Conservation (phyloP, 1,140 invertebrate species). For the Trissolcus basalis region DNA sequence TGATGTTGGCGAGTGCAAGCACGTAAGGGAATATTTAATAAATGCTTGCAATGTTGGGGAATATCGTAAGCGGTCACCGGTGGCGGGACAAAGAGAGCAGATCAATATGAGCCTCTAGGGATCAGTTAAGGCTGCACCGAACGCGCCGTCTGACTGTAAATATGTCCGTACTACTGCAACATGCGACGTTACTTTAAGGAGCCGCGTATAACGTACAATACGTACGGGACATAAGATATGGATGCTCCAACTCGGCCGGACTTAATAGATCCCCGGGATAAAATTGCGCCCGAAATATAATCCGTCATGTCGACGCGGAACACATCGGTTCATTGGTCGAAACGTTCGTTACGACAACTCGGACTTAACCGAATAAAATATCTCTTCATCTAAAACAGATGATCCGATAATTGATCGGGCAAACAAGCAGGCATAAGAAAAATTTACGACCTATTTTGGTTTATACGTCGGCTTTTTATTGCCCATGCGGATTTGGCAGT, state of each 20-base stretch:
- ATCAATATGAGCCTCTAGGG: slow-evolving; percentile 52
- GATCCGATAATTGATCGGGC: too few species aligned
- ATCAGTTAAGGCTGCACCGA: slow-evolving; percentile 42
- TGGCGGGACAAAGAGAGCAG: slow-evolving; percentile 49
- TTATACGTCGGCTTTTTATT: too few species aligned
- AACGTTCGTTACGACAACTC: too few species aligned
- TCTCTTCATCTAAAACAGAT: too few species aligned
- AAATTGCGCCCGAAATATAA: too few species aligned
- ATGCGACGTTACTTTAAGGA: slow-evolving; percentile 42
- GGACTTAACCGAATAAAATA: too few species aligned
- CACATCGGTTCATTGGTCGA: too few species aligned
- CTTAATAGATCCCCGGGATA: not conserved
- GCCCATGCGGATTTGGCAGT: too few species aligned
- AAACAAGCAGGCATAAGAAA: too few species aligned
- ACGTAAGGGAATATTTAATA: slow-evolving; percentile 30
- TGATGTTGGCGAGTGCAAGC: not conserved
- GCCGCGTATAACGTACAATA: slow-evolving; percentile 47
- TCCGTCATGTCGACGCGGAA: too few species aligned
- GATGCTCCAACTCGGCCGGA: slow-evolving; percentile 34
- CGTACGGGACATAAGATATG: slow-evolving; percentile 47
- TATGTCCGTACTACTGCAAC: slow-evolving; percentile 52
- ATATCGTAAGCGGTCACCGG: slow-evolving; percentile 30
- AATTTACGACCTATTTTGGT: too few species aligned
- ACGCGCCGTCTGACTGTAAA: slow-evolving; percentile 53
- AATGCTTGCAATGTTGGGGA: slow-evolving; percentile 23